Percentiles rank a stretch among this genome's conserved stretches.
phyloP scores from a whole-genome alignment of 1,140 invertebrate genomes.

The Drosophila dunni region DNA sequence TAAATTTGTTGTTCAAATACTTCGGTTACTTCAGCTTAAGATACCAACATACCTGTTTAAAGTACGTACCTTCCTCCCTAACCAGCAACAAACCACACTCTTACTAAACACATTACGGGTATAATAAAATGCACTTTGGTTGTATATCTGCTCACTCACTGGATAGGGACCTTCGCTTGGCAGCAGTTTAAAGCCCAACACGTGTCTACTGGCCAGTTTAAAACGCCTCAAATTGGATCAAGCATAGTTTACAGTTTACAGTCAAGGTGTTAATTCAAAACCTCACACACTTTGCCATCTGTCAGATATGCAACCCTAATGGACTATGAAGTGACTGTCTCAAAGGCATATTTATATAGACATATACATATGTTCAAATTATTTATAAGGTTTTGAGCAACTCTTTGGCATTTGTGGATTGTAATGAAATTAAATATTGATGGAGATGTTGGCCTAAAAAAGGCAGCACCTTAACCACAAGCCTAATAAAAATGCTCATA shows the following conservation, averaged over 20 bases:
- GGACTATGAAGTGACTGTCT: constrained; percentile 30
- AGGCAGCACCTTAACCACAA: constrained; percentile 46
- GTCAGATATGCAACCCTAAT: constrained; percentile 29
- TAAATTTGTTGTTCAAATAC: too few relatives aligned
- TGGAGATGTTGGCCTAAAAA: constrained; percentile 52
- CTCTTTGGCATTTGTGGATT: constrained; percentile 66
- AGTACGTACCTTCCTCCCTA: too few relatives aligned
- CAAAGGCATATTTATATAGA: constrained; percentile 46
- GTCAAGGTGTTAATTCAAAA: constrained; percentile 41
- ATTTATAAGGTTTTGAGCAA: constrained; percentile 57
- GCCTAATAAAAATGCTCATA: constrained; percentile 70
- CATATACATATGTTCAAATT: constrained; percentile 64
- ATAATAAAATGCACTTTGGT: constrained; percentile 69
- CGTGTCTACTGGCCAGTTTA: constrained; percentile 45
- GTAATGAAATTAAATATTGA: constrained; percentile 82
- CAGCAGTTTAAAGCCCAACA: constrained; percentile 60
- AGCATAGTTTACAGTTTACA: constrained; percentile 40
- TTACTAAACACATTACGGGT: too few relatives aligned
- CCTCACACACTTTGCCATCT: constrained; percentile 28
- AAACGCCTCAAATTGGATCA: constrained; percentile 71
- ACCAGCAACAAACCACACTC: too few relatives aligned
- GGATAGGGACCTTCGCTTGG: constrained; percentile 15
- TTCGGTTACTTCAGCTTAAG: too few relatives aligned
- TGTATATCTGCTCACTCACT: constrained; percentile 21
- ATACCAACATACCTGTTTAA: too few relatives aligned